Conservation (phyloP, 2,888 invertebrate genomes). For the Drosophila subsilvestris region DNA sequence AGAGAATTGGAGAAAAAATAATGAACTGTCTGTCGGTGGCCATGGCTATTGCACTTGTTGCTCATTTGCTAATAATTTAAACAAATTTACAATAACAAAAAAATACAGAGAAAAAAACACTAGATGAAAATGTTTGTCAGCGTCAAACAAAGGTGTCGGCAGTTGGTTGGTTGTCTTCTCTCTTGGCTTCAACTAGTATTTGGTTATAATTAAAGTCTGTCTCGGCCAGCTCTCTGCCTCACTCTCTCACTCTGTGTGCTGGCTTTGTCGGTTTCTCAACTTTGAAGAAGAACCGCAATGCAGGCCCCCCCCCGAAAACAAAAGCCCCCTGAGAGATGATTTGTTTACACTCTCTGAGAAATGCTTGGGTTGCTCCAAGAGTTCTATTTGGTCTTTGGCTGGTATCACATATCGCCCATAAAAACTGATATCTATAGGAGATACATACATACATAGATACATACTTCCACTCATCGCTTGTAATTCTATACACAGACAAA, state of each 20-base stretch:
- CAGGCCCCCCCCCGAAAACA: slow-evolving; percentile 3
- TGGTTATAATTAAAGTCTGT: slow-evolving; percentile 75
- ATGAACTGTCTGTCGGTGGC: slow-evolving; percentile 43
- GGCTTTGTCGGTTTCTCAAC: slow-evolving; percentile 12
- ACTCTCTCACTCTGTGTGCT: neutral
- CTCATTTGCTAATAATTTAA: slow-evolving; percentile 71
- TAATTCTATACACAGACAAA: slow-evolving; percentile 27
- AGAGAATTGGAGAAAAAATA: slow-evolving; percentile 28
- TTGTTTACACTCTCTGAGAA: slow-evolving; percentile 42
- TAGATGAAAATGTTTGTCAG: slow-evolving; percentile 8
- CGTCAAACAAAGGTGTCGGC: slow-evolving; percentile 60
- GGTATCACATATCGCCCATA: neutral
- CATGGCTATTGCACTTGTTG: slow-evolving; percentile 45
- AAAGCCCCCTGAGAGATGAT: slow-evolving; percentile 21
- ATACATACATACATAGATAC: too few relatives aligned
- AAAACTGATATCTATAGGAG: slow-evolving; percentile 17
- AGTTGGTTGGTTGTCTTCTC: slow-evolving; percentile 22
- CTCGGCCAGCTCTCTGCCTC: slow-evolving; percentile 8
- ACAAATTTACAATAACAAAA: slow-evolving; percentile 65
- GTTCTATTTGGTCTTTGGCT: neutral
- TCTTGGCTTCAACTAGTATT: slow-evolving; percentile 52
- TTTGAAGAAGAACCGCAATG: slow-evolving; percentile 37
- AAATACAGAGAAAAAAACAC: slow-evolving; percentile 4
- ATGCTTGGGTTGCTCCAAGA: slow-evolving; percentile 13
- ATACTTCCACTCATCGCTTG: slow-evolving; percentile 27